These are phyloP conservation scores for Pollachius pollachius DNA, from an alignment of 2,113 vertebrate species.

Conservation along the genomic window DNA sequence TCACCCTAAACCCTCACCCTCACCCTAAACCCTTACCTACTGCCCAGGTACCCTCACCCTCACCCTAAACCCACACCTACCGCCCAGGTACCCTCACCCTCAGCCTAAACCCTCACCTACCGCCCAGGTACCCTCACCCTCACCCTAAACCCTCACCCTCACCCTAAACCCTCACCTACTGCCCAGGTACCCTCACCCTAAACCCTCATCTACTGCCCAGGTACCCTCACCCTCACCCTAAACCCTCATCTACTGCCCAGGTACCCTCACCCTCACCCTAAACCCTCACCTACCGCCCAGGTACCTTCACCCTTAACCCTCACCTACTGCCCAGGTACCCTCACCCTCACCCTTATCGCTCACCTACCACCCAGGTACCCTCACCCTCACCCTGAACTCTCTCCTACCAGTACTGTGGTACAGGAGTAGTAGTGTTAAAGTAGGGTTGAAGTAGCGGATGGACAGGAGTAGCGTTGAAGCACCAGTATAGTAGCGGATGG, in stretches of 20 bases:
- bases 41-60: not conserved
- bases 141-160: constrained; percentile 24
- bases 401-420: constrained; percentile 68
- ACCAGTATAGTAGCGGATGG: too few relatives aligned
- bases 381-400: constrained; percentile 47
- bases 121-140: constrained; percentile 42
- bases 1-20: constrained; percentile 25
- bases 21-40: not conserved
- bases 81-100: constrained; percentile 76
- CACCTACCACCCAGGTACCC: constrained; percentile 86
- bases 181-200: not conserved
- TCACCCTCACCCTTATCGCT: constrained; percentile 25
- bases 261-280: not conserved
- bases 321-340: not conserved
- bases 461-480: too few relatives aligned
- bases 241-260: constrained; percentile 76
- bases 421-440: too few relatives aligned
- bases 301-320: too few relatives aligned
- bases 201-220: constrained; percentile 82
- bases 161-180: not conserved
- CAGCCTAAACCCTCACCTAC: constrained; percentile 70
- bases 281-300: not conserved
- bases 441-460: too few relatives aligned
- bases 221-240: constrained; percentile 54
- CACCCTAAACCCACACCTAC: constrained; percentile 70